phyloP scores from a whole-genome alignment of 2,113 vertebrate genomes.

The Eudorcas thomsonii region DNA sequence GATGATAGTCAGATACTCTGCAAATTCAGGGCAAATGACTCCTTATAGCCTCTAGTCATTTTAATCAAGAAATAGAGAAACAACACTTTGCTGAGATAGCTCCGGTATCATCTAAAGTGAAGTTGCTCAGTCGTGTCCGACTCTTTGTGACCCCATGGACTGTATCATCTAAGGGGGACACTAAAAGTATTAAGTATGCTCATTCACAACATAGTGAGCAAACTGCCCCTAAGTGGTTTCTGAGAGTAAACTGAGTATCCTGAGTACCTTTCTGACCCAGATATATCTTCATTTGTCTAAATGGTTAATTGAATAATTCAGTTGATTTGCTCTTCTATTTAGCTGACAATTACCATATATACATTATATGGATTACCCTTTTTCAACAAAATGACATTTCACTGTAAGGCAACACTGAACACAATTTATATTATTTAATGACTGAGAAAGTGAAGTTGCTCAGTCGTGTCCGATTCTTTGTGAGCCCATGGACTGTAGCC shows the following conservation, averaged over 20 bases:
- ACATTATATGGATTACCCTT: slow-evolving; percentile 20
- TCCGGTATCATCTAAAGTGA: not conserved
- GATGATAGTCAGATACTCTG: not conserved
- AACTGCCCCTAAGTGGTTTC: not conserved
- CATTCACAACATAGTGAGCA: not conserved
- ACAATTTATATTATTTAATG: slow-evolving; percentile 56
- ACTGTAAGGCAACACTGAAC: slow-evolving; percentile 51
- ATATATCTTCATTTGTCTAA: slow-evolving; percentile 48
- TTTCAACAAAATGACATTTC: slow-evolving; percentile 61
- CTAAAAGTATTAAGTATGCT: slow-evolving; percentile 27
- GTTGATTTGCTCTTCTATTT: slow-evolving; percentile 53
- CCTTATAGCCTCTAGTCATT: not conserved
- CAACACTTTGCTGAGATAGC: not conserved
- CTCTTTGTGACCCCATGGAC: too few relatives aligned
- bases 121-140: not conserved
- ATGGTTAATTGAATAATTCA: slow-evolving; percentile 52
- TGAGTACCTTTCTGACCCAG: not conserved
- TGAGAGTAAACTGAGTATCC: not conserved
- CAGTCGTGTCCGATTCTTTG: too few relatives aligned
- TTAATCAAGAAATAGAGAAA: slow-evolving; percentile 14
- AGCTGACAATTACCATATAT: slow-evolving; percentile 48
- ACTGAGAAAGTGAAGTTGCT: not conserved
- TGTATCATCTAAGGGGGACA: not conserved
- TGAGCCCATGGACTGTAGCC: too few relatives aligned
- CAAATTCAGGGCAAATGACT: not conserved